Percentiles rank a stretch among this genome's conserved stretches.
Evolutionary conservation across 2,888 invertebrate genomes (phyloP).

Genomic region (Poecilus cupreus): DNA sequence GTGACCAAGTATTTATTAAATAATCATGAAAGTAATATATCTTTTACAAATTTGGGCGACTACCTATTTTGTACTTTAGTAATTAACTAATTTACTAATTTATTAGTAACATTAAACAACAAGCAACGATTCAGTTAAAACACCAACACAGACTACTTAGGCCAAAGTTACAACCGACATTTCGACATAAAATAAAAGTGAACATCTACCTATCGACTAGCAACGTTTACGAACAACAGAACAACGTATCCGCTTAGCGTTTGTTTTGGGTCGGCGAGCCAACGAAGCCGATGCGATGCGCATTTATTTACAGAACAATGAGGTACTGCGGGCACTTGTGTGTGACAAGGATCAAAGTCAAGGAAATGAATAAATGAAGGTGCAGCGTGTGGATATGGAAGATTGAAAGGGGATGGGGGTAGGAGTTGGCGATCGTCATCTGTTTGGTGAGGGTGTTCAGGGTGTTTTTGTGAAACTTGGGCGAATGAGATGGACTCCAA

Average conservation of each 20-base stretch:
- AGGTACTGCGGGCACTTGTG: constrained; percentile 81
- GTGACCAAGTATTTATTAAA: background rate
- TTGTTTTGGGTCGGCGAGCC: background rate
- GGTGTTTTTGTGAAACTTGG: constrained; percentile 68
- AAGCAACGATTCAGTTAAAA: constrained; percentile 21
- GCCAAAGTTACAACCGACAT: constrained; percentile 19
- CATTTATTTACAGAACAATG: constrained; percentile 75
- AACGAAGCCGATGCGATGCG: constrained; percentile 1
- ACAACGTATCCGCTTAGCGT: constrained; percentile 11
- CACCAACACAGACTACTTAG: constrained; percentile 14
- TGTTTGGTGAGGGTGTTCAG: constrained; percentile 69
- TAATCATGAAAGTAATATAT: background rate
- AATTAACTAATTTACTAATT: background rate
- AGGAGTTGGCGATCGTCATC: constrained; percentile 63
- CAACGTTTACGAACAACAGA: constrained; percentile 32
- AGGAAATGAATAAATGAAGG: constrained; percentile 79
- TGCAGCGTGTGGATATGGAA: constrained; percentile 81
- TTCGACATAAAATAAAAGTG: background rate
- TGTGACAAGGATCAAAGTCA: constrained; percentile 80
- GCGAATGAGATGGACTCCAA: constrained; percentile 56
- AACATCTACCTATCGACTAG: constrained; percentile 7
- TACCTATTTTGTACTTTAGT: constrained; percentile 30
- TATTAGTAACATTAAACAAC: constrained; percentile 6
- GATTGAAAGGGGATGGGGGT: constrained; percentile 68
- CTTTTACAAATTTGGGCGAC: constrained; percentile 9